Evolutionary conservation across 2,113 vertebrate species (phyloP).

Genomic region (Xenotilapia caudafasciata): DNA sequence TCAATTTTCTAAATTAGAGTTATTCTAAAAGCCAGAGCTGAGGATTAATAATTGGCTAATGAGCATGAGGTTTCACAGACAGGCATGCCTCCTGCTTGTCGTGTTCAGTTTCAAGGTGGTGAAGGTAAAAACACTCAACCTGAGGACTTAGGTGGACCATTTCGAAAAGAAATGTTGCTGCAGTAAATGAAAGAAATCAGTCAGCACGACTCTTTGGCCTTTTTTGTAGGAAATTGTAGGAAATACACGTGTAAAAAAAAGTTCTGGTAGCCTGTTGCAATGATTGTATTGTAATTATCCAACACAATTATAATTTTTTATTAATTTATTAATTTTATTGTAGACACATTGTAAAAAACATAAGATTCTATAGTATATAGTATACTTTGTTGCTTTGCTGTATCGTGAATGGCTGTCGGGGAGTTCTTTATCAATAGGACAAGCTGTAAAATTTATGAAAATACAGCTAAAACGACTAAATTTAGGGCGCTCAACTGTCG

Average conservation of each 20-base stretch:
- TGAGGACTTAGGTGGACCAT: not conserved
- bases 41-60: not conserved
- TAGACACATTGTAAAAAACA: not conserved
- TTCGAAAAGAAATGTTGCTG: not conserved
- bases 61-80: not conserved
- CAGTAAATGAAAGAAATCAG: not conserved
- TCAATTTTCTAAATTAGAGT: not conserved
- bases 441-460: not conserved
- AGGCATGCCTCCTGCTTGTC: not conserved
- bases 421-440: not conserved
- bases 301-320: not conserved
- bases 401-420: not conserved
- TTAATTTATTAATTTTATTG: not conserved
- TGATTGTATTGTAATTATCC: not conserved
- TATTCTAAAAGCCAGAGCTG: not conserved
- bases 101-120: not conserved
- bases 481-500: not conserved
- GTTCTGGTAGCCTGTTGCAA: not conserved
- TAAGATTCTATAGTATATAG: not conserved
- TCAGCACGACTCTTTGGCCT: not conserved
- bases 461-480: not conserved
- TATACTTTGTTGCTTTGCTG: not conserved
- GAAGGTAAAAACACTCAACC: not conserved
- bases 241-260: not conserved
- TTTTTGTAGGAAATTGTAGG: not conserved